Base-by-base conservation (phyloP, 2,888 invertebrate genomes). In the Villa cingulata region DNA sequence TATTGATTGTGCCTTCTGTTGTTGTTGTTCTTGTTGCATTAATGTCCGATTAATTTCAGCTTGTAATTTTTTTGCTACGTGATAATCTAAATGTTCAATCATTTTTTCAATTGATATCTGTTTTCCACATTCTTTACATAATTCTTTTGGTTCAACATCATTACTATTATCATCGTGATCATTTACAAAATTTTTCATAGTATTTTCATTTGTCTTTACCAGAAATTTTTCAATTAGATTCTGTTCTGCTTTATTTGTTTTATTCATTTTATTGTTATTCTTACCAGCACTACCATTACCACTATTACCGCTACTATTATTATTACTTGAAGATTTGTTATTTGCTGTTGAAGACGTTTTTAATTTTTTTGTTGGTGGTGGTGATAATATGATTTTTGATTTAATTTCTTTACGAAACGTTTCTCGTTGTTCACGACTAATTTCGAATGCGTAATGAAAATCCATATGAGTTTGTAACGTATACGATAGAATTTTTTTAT, bases 1-100 rank as follows among this genome's bases (percentile, higher is more conserved):
- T 6, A 6, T 23, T 6, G 7, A 23, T 23, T 23, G 23, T 23
- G 4, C 23, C 4, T 23, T 23, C 7, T 23, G 23, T 23, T 23
- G 4, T 23, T 23, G 23, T 4, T 32, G 12, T 32, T 32, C 12
- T 32, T 12, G 29, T 12, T 32, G 10, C 29, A 9, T 27, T 27
- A 27, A 9, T 27, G 27, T 9, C 10, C 10, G 27, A 27, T 27
- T 27, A 27, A 27, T 27, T 27, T 66, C 57, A 1, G 56, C 56
- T 45, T 66, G 86, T 45, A 94, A 64, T 59, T 80, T 80, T 60
- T 81, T 77, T 6, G 94, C 94, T 57, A 84, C 74, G 65, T 94
- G 94, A 63, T 80, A 90, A 70, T 94, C 92, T 57, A 75, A 66
- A 68, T 92, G 92, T 60, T 87, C 84, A 1, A 72, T 63, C 56